A percentile compares a stretch with the other conserved stretches of the same genome.
Evolutionary conservation across 2,113 vertebrate genomes (phyloP).

Genomic region (Thalassoma bifasciatum): DNA sequence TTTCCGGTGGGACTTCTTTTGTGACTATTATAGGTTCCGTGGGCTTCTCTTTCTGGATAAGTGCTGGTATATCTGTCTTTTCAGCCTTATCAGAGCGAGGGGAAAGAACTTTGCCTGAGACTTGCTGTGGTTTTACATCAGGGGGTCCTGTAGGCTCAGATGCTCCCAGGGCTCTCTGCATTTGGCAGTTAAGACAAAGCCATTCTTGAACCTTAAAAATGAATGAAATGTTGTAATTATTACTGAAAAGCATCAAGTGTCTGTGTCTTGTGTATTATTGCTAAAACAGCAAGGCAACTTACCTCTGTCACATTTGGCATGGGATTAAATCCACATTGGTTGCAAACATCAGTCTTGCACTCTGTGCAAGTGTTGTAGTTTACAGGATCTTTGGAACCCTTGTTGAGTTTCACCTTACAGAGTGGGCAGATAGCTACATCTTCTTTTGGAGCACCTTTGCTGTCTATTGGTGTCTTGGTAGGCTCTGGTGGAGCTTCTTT

Average conservation of each 20-base stretch:
- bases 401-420: constrained; percentile 89
- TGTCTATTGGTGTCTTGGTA: constrained; percentile 46
- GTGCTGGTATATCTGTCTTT: constrained; percentile 24
- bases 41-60: constrained; percentile 45
- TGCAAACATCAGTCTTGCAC: constrained; percentile 92
- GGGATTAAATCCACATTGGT: constrained; percentile 96
- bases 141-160: constrained; percentile 77
- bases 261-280: neutral
- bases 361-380: constrained; percentile 93
- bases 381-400: constrained; percentile 84
- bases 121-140: constrained; percentile 64
- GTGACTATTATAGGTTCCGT: constrained; percentile 44
- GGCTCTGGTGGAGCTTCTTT: constrained; percentile 47
- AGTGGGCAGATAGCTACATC: constrained; percentile 84
- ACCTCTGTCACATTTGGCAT: constrained; percentile 86
- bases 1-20: constrained; percentile 51
- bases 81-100: constrained; percentile 40
- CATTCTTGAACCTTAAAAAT: constrained; percentile 84
- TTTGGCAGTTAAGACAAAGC: constrained; percentile 96
- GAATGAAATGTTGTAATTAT: neutral
- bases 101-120: constrained; percentile 59
- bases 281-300: constrained; percentile 11
- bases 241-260: neutral
- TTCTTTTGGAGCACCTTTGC: constrained; percentile 49
- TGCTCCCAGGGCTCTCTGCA: constrained; percentile 87